Percentiles rank a stretch among this genome's conserved stretches.
phyloP scores from a whole-genome alignment of 2,888 invertebrate species.

The Caprella mutica region DNA sequence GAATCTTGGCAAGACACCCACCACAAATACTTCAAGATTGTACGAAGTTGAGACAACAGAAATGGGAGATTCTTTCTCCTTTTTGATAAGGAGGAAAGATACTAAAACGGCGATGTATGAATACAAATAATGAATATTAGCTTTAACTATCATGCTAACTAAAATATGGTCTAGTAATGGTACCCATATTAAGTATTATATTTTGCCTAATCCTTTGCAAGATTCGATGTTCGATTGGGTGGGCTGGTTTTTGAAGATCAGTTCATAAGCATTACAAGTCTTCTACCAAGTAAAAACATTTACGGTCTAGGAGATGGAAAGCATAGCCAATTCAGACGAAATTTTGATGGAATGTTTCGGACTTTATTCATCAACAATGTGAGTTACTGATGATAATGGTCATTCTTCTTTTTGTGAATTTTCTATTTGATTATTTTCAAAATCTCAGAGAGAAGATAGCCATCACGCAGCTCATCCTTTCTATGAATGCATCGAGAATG shows the following conservation, averaged over 20 bases:
- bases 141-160: too few species aligned
- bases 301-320: slow-evolving; percentile 44
- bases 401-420: too few species aligned
- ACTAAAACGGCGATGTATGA: slow-evolving; percentile 36
- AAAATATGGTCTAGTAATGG: neutral
- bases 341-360: slow-evolving; percentile 39
- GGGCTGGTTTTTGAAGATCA: slow-evolving; percentile 43
- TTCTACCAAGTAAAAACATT: slow-evolving; percentile 40
- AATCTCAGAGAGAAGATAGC: neutral
- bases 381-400: too few species aligned
- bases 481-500: slow-evolving; percentile 21
- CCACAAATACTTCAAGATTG: slow-evolving; percentile 22
- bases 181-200: neutral
- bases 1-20: slow-evolving; percentile 36
- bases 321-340: slow-evolving; percentile 40
- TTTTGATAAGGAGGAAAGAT: slow-evolving; percentile 37
- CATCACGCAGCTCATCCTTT: slow-evolving; percentile 23
- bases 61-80: slow-evolving; percentile 37
- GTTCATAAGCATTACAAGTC: slow-evolving; percentile 42
- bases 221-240: slow-evolving; percentile 38
- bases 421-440: too few species aligned
- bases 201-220: slow-evolving; percentile 16
- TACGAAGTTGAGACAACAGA: slow-evolving; percentile 35
- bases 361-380: too few species aligned
- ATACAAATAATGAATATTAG: neutral